A percentile compares a stretch with the other conserved stretches of the same genome.
Conservation (phyloP, 1,140 invertebrate genomes). For the Wasmannia auropunctata region DNA sequence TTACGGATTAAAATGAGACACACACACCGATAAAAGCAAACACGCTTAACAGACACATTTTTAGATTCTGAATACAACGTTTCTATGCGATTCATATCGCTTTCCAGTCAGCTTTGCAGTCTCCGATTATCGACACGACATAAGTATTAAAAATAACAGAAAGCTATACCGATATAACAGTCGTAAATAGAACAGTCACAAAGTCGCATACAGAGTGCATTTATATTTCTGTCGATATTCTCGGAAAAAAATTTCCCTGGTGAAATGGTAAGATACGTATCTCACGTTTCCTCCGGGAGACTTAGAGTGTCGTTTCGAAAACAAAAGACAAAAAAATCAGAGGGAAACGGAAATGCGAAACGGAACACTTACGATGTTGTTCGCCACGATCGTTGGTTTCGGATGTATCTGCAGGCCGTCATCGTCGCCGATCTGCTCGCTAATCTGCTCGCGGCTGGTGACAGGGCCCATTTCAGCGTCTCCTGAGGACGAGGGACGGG, state of each 20-base stretch:
- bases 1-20: background rate
- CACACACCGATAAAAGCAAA: background rate
- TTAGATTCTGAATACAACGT: background rate
- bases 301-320: background rate
- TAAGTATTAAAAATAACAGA: background rate
- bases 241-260: background rate
- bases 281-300: background rate
- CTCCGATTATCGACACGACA: background rate
- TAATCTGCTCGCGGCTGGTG: slow-evolving; percentile 82
- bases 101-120: background rate
- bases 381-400: slow-evolving; percentile 65
- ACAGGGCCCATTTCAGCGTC: slow-evolving; percentile 81
- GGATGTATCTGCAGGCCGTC: slow-evolving; percentile 82
- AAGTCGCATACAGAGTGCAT: background rate
- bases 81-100: background rate
- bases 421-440: slow-evolving; percentile 81
- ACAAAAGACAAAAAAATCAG: background rate
- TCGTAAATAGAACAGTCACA: background rate
- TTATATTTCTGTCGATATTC: background rate
- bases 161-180: background rate
- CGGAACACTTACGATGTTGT: slow-evolving; percentile 60
- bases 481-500: background rate
- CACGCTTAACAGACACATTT: background rate
- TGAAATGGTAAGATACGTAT: background rate
- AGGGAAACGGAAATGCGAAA: background rate